Base-by-base conservation (phyloP, 1,140 invertebrate genomes). In the Pachyrhynchus sulphureomaculatus region DNA sequence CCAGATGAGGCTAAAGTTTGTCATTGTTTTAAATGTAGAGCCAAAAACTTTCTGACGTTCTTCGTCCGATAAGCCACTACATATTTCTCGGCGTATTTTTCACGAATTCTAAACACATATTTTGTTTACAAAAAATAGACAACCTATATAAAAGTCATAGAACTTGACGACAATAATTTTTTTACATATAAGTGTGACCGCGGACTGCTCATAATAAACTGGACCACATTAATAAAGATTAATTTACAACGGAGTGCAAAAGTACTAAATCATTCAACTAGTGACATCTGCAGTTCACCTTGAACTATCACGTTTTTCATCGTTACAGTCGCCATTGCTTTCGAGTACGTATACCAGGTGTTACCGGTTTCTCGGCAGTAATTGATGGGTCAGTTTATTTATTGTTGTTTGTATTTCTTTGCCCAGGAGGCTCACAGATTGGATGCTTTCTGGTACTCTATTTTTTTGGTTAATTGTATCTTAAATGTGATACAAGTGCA, bases 241-340 rank as follows among this genome's bases (percentile, higher is more conserved):
- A 57, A 68, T 66, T 62, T 62, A 65, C 60, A 61, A 47, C 60
- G 29, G 23, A 55, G 41, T 32, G 48, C 49, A 61, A 45, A 51
- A 53, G 36, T 57, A 64, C 63, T 68, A 68, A 68, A 68, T 68
- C 67, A 68, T 61, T 68, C 62, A 68, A 68, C 48, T 56, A 68
- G 54, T 66, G 67, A 68, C 68, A 69, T 67, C 63, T 65, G 65
- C 59, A 45, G 68, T 59, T 69, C 57, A 61, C 68, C 68, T 69
- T 69, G 68, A 69, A 69, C 68, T 69, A 69, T 69, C 68, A 69
- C 68, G 68, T 66, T 69, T 65, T 68, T 65, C 59, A 63, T 65
- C 55, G 64, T 60, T n/a, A n/a, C n/a, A n/a, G n/a, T n/a, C 60
- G 52, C 52, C 52, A 55, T 55, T 53, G 49, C 52, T 26, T 55